These are phyloP conservation scores for Collichthys lucidus DNA, from an alignment of 2,113 vertebrate genomes.

Conservation along the genomic window DNA sequence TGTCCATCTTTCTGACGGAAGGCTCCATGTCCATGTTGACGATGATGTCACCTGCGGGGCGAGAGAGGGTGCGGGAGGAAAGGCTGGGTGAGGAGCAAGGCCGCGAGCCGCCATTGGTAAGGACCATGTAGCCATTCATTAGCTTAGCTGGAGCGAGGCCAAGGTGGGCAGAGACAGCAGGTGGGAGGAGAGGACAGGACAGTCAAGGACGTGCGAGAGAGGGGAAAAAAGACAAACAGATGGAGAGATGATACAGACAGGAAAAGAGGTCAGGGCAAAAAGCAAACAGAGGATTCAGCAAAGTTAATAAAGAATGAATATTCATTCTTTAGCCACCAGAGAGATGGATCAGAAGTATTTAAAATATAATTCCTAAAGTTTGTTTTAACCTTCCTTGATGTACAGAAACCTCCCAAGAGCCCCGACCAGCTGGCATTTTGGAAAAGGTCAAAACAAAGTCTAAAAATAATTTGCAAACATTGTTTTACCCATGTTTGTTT, in stretches of 20 bases:
- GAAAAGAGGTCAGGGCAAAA: constrained; percentile 35
- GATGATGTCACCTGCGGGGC: constrained; percentile 91
- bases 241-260: constrained; percentile 1
- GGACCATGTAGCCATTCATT: constrained; percentile 84
- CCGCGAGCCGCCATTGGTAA: constrained; percentile 83
- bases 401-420: neutral
- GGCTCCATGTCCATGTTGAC: constrained; percentile 90
- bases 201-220: constrained; percentile 48
- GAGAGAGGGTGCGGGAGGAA: constrained; percentile 87
- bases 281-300: constrained; percentile 64
- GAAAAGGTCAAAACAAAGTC: constrained; percentile 41
- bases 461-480: neutral
- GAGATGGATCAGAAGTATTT: constrained; percentile 15
- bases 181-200: constrained; percentile 29
- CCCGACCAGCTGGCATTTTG: neutral
- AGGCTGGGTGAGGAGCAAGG: constrained; percentile 83
- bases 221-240: constrained; percentile 29
- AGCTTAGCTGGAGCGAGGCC: constrained; percentile 85
- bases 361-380: neutral
- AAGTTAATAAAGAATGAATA: constrained; percentile 50
- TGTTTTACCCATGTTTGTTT: neutral
- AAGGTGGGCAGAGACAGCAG: constrained; percentile 43
- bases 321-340: constrained; percentile 23
- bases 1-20: constrained; percentile 93
- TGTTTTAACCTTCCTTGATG: constrained; percentile 25